These are phyloP conservation scores for Australoheros scitulus DNA, from an alignment of 2,113 vertebrate genomes.

Conservation along the genomic window DNA sequence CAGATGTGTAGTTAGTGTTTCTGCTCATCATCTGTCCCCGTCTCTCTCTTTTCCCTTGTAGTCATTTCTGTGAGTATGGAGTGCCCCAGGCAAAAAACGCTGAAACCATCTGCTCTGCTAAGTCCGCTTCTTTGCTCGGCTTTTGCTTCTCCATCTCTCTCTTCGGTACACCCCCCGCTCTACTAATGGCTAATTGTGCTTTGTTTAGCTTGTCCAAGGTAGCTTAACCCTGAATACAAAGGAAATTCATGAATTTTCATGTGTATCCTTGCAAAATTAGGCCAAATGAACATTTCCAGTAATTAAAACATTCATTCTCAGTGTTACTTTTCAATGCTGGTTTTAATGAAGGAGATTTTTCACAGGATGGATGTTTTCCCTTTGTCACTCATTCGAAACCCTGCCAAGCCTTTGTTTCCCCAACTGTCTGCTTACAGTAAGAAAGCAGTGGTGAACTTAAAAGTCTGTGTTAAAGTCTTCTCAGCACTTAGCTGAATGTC, in stretches of 20 bases:
- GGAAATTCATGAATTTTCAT: not conserved
- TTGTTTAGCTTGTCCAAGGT: not conserved
- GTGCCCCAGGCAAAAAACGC: slow-evolving; percentile 70
- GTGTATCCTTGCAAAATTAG: not conserved
- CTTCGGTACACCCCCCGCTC: not conserved
- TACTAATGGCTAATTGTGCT: slow-evolving; percentile 14
- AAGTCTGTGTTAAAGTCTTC: not conserved
- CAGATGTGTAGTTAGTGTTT: slow-evolving; percentile 67
- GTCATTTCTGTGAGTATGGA: slow-evolving; percentile 65
- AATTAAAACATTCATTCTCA: slow-evolving; percentile 11
- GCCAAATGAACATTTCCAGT: not conserved
- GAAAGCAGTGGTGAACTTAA: not conserved
- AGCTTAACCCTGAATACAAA: slow-evolving; percentile 17
- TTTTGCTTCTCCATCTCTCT: slow-evolving; percentile 31
- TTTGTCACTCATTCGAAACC: not conserved
- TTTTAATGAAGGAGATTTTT: slow-evolving; percentile 7
- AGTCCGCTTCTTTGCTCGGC: slow-evolving; percentile 63
- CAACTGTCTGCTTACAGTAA: slow-evolving; percentile 13
- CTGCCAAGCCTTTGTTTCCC: not conserved
- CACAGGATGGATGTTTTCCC: not conserved
- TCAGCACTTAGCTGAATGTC: slow-evolving; percentile 3
- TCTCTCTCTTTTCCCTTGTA: slow-evolving; percentile 50
- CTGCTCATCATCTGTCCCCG: slow-evolving; percentile 42
- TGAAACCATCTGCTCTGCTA: slow-evolving; percentile 79
- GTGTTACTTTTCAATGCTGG: not conserved